Evolutionary conservation across 2,113 vertebrate genomes (phyloP).

Genomic region (Urocolius indicus): DNA sequence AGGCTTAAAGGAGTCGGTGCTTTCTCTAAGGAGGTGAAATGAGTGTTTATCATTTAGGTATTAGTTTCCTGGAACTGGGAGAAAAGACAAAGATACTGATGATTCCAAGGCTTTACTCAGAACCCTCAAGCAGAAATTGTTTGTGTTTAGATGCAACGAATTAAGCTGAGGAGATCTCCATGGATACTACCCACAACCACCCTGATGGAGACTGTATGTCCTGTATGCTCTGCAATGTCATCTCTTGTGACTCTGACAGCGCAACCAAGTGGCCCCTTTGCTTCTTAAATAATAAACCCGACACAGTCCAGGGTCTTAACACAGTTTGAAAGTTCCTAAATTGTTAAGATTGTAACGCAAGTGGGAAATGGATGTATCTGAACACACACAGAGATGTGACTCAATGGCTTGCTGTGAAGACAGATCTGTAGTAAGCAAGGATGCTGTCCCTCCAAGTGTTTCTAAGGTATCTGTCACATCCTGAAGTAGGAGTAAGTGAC

Average conservation of each 20-base stretch:
- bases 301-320: not conserved
- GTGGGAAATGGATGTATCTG: not conserved
- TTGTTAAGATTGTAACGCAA: not conserved
- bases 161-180: not conserved
- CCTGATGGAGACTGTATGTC: accelerated
- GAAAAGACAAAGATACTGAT: not conserved
- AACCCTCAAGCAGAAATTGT: not conserved
- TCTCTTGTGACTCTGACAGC: not conserved
- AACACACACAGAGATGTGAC: not conserved
- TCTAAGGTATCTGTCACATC: not conserved
- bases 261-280: not conserved
- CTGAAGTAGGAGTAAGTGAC: not conserved
- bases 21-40: not conserved
- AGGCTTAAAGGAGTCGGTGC: not conserved
- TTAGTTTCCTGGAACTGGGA: not conserved
- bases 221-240: accelerated
- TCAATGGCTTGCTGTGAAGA: not conserved
- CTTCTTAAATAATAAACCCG: not conserved
- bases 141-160: not conserved
- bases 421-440: not conserved
- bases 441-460: not conserved
- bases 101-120: not conserved
- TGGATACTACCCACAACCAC: not conserved
- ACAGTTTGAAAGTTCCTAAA: not conserved
- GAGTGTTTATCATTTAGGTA: not conserved